Evolutionary conservation across 2,888 invertebrate genomes (phyloP).

Genomic region (Platycheirus albimanus): DNA sequence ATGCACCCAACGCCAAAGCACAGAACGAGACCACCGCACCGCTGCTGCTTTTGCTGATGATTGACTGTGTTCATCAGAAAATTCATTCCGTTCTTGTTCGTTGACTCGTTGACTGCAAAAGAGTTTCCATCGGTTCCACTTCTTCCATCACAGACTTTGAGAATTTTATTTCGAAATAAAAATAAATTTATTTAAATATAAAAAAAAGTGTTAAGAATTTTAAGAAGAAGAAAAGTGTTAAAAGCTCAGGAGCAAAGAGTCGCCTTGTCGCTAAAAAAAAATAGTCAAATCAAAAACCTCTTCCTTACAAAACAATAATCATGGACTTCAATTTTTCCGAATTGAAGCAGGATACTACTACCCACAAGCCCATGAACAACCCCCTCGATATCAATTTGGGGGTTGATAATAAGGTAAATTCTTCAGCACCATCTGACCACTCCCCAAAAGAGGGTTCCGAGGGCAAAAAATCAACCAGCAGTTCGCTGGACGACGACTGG

Average conservation of each 20-base stretch:
- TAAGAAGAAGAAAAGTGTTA: conserved; percentile 2
- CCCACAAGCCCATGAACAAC: conserved; percentile 79
- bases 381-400: conserved; percentile 78
- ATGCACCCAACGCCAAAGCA: conserved; percentile 38
- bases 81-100: conserved; percentile 73
- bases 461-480: conserved; percentile 78
- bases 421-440: conserved; percentile 61
- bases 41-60: conserved; percentile 46
- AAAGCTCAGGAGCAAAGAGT: conserved; percentile 8
- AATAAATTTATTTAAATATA: conserved; percentile 19
- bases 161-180: conserved; percentile 28
- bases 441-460: conserved; percentile 68
- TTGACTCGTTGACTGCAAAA: conserved; percentile 65
- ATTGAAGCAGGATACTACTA: conserved; percentile 76
- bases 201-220: conserved; percentile 4
- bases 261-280: conserved; percentile 42
- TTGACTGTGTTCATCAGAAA: conserved; percentile 52
- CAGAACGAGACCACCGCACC: conserved; percentile 28
- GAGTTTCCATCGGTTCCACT: conserved; percentile 67
- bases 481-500: conserved; percentile 80
- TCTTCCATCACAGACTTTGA: conserved; percentile 21
- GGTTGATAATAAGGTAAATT: conserved; percentile 75
- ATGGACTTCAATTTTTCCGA: conserved; percentile 80
- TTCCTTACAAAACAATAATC: conserved; percentile 29
- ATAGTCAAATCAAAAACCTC: conserved; percentile 12